These are phyloP conservation scores for Gasteruption jaculator DNA, from an alignment of 2,888 invertebrate species.

Conservation along the genomic window DNA sequence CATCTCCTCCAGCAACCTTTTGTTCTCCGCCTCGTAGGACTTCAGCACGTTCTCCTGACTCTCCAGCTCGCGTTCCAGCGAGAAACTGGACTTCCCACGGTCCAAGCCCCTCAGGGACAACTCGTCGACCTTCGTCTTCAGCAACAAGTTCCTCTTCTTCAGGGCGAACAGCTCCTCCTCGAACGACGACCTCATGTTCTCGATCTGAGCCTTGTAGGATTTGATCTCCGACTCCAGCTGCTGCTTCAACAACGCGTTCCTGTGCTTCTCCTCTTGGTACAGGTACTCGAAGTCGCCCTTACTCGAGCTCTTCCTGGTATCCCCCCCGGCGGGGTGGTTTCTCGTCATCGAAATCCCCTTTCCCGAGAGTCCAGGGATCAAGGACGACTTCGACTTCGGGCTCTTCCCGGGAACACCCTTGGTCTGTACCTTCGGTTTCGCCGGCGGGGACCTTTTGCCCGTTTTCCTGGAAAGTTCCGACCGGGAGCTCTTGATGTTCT, in stretches of 20 bases:
- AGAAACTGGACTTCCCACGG: constrained; percentile 29
- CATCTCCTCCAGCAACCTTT: constrained; percentile 39
- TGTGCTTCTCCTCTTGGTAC: constrained; percentile 43
- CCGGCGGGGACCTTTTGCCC: constrained; percentile 18
- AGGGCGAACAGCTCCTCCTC: constrained; percentile 44
- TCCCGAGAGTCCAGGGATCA: constrained; percentile 28
- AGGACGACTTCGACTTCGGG: constrained; percentile 25
- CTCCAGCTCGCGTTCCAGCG: constrained; percentile 41
- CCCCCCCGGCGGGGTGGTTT: constrained; percentile 31
- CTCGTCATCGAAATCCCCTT: constrained; percentile 25
- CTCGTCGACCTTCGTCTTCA: constrained; percentile 45
- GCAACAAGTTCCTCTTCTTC: constrained; percentile 44
- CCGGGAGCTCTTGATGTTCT: constrained; percentile 27
- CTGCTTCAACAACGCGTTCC: constrained; percentile 36
- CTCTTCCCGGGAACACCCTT: constrained; percentile 25
- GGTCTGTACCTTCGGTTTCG: constrained; percentile 27
- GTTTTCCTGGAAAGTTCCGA: constrained; percentile 27
- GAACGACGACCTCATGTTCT: constrained; percentile 39
- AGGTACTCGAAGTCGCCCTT: constrained; percentile 38
- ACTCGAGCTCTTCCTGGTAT: constrained; percentile 29
- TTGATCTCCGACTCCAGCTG: constrained; percentile 43
- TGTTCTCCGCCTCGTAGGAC: constrained; percentile 45
- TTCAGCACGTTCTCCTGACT: constrained; percentile 43
- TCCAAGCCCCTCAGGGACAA: constrained; percentile 27
- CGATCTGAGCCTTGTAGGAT: constrained; percentile 41